phyloP scores from a whole-genome alignment of 2,888 invertebrate genomes.

The Cerastis leucographa region DNA sequence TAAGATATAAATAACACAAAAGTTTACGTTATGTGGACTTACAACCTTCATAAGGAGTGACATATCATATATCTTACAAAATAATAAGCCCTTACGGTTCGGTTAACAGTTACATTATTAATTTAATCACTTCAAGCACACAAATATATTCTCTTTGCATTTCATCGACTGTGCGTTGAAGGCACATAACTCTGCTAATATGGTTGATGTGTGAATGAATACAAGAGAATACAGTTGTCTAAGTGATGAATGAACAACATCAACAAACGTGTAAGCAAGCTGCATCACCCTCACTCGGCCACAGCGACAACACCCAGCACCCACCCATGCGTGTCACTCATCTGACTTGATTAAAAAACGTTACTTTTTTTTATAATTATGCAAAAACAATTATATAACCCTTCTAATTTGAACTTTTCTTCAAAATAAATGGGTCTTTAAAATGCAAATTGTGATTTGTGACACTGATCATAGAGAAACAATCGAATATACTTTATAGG shows the following conservation, averaged over 20 bases:
- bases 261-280: slow-evolving; percentile 59
- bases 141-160: slow-evolving; percentile 66
- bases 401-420: slow-evolving; percentile 83
- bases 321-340: slow-evolving; percentile 84
- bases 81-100: slow-evolving; percentile 77
- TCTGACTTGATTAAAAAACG: slow-evolving; percentile 79
- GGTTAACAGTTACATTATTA: slow-evolving; percentile 66
- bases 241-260: slow-evolving; percentile 47
- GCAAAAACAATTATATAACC: slow-evolving; percentile 84
- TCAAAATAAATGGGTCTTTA: slow-evolving; percentile 76
- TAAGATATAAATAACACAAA: slow-evolving; percentile 87
- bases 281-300: slow-evolving; percentile 73
- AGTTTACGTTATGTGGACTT: slow-evolving; percentile 87
- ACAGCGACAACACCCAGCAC: slow-evolving; percentile 72
- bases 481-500: slow-evolving; percentile 85
- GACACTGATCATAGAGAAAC: slow-evolving; percentile 87
- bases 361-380: slow-evolving; percentile 78
- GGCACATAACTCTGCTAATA: slow-evolving; percentile 41
- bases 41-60: slow-evolving; percentile 89
- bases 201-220: slow-evolving; percentile 31
- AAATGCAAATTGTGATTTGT: slow-evolving; percentile 89
- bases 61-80: slow-evolving; percentile 77
- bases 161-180: slow-evolving; percentile 46
- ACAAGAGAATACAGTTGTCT: slow-evolving; percentile 50
- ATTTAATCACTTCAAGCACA: slow-evolving; percentile 58